Evolutionary conservation across 1,140 invertebrate species (phyloP).

Genomic region (Oncopeltus fasciatus): DNA sequence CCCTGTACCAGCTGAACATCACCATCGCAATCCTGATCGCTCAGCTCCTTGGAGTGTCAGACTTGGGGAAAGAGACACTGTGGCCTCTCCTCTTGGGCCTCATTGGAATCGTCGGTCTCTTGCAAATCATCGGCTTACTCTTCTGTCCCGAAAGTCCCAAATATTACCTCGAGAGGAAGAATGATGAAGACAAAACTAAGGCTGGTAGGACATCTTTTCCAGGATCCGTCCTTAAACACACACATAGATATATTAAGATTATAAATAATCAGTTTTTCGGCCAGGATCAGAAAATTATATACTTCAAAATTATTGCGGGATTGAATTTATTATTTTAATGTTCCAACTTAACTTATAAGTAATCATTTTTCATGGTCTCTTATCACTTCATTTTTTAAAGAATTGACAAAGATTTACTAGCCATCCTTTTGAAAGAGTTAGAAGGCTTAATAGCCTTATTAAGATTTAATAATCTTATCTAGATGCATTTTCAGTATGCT

Average conservation of each 20-base stretch:
- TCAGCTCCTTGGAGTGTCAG: constrained; percentile 57
- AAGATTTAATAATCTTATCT: too few relatives aligned
- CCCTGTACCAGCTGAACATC: constrained; percentile 75
- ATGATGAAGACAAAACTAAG: constrained; percentile 38
- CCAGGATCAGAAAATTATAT: neutral
- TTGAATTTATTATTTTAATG: neutral
- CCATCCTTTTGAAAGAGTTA: too few relatives aligned
- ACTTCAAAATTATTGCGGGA: neutral
- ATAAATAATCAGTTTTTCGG: neutral
- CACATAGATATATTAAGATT: neutral
- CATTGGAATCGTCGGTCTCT: constrained; percentile 57
- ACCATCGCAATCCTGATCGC: constrained; percentile 72
- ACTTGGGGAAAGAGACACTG: constrained; percentile 47
- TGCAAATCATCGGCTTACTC: constrained; percentile 57
- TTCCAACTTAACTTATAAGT: neutral
- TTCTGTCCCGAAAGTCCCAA: constrained; percentile 83
- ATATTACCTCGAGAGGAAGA: constrained; percentile 57
- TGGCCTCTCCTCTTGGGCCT: constrained; percentile 57
- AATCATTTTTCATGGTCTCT: too few relatives aligned
- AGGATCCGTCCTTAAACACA: neutral
- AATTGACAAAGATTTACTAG: too few relatives aligned
- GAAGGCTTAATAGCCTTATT: too few relatives aligned
- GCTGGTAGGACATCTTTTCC: constrained; percentile 13
- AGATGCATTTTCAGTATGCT: too few relatives aligned
- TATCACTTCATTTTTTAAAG: too few relatives aligned